Percentiles rank a stretch among this genome's conserved stretches.
Conservation (phyloP, 2,888 invertebrate species). For the Sinelater perroti region DNA sequence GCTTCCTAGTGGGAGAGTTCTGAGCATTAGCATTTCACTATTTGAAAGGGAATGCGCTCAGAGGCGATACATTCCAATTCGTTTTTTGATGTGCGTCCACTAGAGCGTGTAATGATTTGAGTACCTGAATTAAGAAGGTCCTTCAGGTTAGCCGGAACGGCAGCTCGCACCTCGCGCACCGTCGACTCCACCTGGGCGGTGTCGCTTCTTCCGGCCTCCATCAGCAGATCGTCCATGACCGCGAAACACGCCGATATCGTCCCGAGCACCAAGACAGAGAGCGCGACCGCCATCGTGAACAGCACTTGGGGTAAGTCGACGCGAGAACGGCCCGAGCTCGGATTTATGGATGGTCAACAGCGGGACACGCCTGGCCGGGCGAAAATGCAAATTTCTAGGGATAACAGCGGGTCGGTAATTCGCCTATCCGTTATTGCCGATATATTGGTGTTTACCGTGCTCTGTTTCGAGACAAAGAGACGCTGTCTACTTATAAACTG, state of each 20-base stretch:
- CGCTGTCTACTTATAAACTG: slow-evolving; percentile 42
- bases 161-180: slow-evolving; percentile 66
- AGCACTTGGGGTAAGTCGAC: slow-evolving; percentile 6
- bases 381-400: slow-evolving; percentile 21
- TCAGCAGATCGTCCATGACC: slow-evolving; percentile 44
- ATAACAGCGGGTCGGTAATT: slow-evolving; percentile 13
- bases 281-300: slow-evolving; percentile 4
- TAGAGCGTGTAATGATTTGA: slow-evolving; percentile 31
- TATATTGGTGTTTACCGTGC: slow-evolving; percentile 39
- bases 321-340: slow-evolving; percentile 4
- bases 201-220: slow-evolving; percentile 60
- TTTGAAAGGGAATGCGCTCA: slow-evolving; percentile 1
- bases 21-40: slow-evolving; percentile 4
- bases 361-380: slow-evolving; percentile 19
- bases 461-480: slow-evolving; percentile 37
- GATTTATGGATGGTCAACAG: slow-evolving; percentile 41
- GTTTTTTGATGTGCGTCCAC: slow-evolving; percentile 36
- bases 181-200: slow-evolving; percentile 67
- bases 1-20: neutral
- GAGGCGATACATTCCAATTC: slow-evolving; percentile 28
- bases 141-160: slow-evolving; percentile 54
- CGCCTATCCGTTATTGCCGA: slow-evolving; percentile 33
- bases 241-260: slow-evolving; percentile 12
- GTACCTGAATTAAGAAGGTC: slow-evolving; percentile 55
- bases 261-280: slow-evolving; percentile 16